Percentiles rank a stretch among this genome's conserved stretches.
Evolutionary conservation across 2,113 vertebrate species (phyloP).

Genomic region (Crotalus viridis): DNA sequence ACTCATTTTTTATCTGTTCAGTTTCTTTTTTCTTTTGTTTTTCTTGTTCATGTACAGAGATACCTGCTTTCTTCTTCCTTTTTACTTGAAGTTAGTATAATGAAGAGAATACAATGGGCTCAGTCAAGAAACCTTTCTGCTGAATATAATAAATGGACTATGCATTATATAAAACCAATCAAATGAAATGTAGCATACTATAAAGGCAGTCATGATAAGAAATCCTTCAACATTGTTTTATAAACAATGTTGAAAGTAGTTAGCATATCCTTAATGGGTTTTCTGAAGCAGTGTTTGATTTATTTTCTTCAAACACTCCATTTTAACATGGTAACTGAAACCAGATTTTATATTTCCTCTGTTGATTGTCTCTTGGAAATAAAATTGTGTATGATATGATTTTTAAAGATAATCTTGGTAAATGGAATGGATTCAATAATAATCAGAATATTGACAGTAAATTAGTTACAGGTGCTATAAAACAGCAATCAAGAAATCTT

Average conservation of each 20-base stretch:
- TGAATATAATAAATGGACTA: slow-evolving; percentile 35
- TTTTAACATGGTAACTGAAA: slow-evolving; percentile 26
- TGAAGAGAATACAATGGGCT: slow-evolving; percentile 52
- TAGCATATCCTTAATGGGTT: slow-evolving; percentile 36
- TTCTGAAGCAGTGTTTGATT: slow-evolving; percentile 12
- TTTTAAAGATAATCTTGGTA: not conserved
- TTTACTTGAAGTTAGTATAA: slow-evolving; percentile 60
- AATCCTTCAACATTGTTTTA: slow-evolving; percentile 47
- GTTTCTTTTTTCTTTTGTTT: slow-evolving; percentile 67
- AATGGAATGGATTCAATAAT: not conserved
- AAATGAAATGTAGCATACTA: slow-evolving; percentile 52
- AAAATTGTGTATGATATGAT: slow-evolving; percentile 7
- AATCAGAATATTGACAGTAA: not conserved
- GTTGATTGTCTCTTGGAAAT: not conserved
- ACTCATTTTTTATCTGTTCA: slow-evolving; percentile 70
- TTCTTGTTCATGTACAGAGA: slow-evolving; percentile 64
- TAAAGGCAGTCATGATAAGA: slow-evolving; percentile 27
- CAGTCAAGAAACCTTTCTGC: slow-evolving; percentile 47
- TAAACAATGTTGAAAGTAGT: slow-evolving; percentile 45
- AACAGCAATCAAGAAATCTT: not conserved
- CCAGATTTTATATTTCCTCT: slow-evolving; percentile 10
- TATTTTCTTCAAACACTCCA: slow-evolving; percentile 7
- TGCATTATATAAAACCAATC: slow-evolving; percentile 38
- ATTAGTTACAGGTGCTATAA: not conserved
- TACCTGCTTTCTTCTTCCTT: slow-evolving; percentile 54